Base-by-base conservation (phyloP, 2,113 vertebrate species). In the Emydura subglobosa region DNA sequence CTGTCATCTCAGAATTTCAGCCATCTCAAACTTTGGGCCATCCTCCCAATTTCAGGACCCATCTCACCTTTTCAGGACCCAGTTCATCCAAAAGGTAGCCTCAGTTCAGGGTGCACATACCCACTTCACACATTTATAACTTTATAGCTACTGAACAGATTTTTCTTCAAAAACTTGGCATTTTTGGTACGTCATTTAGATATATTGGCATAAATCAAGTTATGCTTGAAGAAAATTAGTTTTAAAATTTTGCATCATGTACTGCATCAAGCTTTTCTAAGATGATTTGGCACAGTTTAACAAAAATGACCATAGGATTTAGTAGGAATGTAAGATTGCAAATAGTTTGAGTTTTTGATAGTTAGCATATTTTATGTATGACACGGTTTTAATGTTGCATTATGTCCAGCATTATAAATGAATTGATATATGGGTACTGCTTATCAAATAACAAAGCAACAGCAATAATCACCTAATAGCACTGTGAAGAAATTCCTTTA, bases 351-450 rank as follows among this genome's bases (percentile, higher is more conserved):
- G 19, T 83, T n/a, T 53, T 61, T 65, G 42, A 83, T 0, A 0
- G n/a, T 4, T 42, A 3, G 3, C 0, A 0, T 51, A 65, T 85
- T 88, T 89, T 76, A 53, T 0, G 0, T 39, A 76, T 2, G 42
- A 80, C 83, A 83, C 34, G n/a, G n/a, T 17, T 68, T 85, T 53
- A 8, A 1, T 57, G 68, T 78, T 57, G 65, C 1, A 2, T 29
- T 51, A 11, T 88, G 54, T 91, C 31, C 6, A 29, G 61, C 39
- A 31, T 82, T 76, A n/a, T 16, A 17, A 3, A 24, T 44, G 22
- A 3, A 1, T 6, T 68, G 8, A 22, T 16, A 6, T 55, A 65
- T 65, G 61, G 0, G 34, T 51, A 72, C 1, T 85, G 4, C 4
- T 44, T 51, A 68, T 88, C 68, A 79, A 93, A 44, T 88, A 25